Conservation (phyloP, 2,888 invertebrate genomes). For the Melikaiella ostensackeni region DNA sequence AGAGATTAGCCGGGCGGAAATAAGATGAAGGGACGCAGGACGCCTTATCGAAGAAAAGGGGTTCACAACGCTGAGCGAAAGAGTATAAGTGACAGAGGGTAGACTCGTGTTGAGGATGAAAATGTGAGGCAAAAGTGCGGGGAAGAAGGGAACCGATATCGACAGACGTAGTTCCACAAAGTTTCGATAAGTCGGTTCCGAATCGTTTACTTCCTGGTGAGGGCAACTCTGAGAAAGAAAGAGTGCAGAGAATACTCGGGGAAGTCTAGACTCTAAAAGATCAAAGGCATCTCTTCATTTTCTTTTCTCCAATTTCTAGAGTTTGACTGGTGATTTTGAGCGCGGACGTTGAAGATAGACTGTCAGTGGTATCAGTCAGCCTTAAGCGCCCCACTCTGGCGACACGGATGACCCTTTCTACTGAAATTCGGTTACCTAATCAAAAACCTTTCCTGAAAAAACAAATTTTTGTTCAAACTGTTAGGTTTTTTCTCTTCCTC, state of each 20-base stretch:
- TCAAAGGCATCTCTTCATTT: slow-evolving; percentile 65
- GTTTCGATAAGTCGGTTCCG: slow-evolving; percentile 69
- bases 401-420: too few species aligned
- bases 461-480: too few species aligned
- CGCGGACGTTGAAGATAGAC: too few species aligned
- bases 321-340: too few species aligned
- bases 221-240: slow-evolving; percentile 53
- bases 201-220: slow-evolving; percentile 65
- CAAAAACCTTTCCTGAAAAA: too few species aligned
- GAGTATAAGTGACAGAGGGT: slow-evolving; percentile 43
- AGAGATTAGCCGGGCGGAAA: slow-evolving; percentile 5
- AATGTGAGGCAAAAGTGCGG: not conserved
- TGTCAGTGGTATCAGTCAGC: too few species aligned
- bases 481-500: too few species aligned
- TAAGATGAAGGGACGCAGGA: not conserved
- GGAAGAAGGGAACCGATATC: slow-evolving; percentile 58
- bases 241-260: slow-evolving; percentile 55
- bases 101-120: slow-evolving; percentile 21
- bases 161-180: slow-evolving; percentile 64
- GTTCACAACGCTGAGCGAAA: not conserved
- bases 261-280: slow-evolving; percentile 70
- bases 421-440: too few species aligned
- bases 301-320: too few species aligned
- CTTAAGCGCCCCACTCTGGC: too few species aligned
- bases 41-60: slow-evolving; percentile 45